Conservation (phyloP, 2,888 invertebrate genomes). For the Catocala sponsa region DNA sequence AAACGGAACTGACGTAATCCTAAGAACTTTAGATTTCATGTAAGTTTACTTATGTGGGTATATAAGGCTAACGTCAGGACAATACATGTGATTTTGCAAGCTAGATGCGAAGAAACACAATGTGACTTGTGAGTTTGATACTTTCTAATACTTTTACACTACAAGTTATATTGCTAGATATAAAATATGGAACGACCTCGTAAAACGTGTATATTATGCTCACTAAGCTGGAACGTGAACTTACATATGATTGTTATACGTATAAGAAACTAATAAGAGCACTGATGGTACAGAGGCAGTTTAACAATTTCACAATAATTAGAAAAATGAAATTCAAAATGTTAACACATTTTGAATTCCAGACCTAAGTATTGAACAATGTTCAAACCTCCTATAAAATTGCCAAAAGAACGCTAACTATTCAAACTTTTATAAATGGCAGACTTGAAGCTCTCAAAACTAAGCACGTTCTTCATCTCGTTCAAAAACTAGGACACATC, state of each 20-base stretch:
- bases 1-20: conserved; percentile 38
- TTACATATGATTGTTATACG: background rate
- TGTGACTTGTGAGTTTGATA: conserved; percentile 10
- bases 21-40: conserved; percentile 26
- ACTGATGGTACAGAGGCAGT: background rate
- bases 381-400: no score
- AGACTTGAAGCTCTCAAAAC: conserved; percentile 26
- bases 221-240: conserved; percentile 5
- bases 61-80: conserved; percentile 23
- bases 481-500: conserved; percentile 42
- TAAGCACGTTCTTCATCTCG: conserved; percentile 35
- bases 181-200: conserved; percentile 11
- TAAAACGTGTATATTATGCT: conserved; percentile 7
- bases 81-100: conserved; percentile 38
- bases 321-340: no score
- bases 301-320: background rate
- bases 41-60: conserved; percentile 31
- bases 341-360: no score
- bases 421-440: conserved; percentile 26
- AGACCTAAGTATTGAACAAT: no score
- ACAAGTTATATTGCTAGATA: background rate
- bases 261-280: background rate
- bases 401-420: conserved; percentile 12
- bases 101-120: conserved; percentile 20
- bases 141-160: conserved; percentile 27